Conservation (phyloP, 2,888 invertebrate species). For the Tenthredo mesomela region DNA sequence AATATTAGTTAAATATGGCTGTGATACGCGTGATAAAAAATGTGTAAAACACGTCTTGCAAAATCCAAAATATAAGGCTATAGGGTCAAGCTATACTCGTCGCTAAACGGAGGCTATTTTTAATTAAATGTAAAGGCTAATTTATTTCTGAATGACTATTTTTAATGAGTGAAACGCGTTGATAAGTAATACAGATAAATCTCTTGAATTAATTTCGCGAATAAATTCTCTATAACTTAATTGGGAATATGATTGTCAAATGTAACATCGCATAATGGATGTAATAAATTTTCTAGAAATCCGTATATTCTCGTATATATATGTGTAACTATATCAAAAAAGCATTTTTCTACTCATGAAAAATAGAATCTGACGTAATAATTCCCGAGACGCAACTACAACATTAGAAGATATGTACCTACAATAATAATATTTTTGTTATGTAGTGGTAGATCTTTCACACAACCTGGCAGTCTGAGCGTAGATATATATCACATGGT, state of each 20-base stretch:
- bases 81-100: neutral
- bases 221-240: neutral
- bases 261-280: neutral
- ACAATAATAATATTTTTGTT: conserved; percentile 44
- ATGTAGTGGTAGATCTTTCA: conserved; percentile 31
- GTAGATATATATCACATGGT: conserved; percentile 42
- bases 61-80: neutral
- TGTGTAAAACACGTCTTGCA: neutral
- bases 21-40: neutral
- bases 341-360: neutral
- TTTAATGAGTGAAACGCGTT: conserved; percentile 11
- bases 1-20: neutral
- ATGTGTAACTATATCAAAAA: neutral
- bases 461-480: conserved; percentile 6
- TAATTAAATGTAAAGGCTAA: neutral
- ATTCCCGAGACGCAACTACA: neutral
- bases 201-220: neutral
- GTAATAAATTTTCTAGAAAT: neutral
- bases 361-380: conserved; percentile 14
- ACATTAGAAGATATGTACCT: conserved; percentile 19
- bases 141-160: neutral
- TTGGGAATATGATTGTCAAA: neutral
- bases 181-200: neutral
- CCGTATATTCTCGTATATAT: neutral
- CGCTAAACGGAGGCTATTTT: neutral